Evolutionary conservation across 2,888 invertebrate genomes (phyloP).

Genomic region (Malachius bipustulatus): DNA sequence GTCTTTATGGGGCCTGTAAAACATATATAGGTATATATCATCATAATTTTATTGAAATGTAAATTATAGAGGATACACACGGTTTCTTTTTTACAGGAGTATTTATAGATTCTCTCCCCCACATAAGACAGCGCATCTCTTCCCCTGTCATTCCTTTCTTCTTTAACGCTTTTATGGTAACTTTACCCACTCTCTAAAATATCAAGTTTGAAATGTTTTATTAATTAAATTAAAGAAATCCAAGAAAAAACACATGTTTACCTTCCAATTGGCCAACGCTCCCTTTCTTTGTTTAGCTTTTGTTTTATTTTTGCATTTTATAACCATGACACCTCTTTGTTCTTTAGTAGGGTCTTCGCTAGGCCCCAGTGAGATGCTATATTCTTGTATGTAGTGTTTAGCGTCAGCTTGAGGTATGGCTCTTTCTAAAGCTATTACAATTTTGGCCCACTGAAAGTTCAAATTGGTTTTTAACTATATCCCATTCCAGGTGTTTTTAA

Average conservation of each 20-base stretch:
- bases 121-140: constrained; percentile 75
- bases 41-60: not conserved
- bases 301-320: constrained; percentile 94
- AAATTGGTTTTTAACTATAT: constrained; percentile 2
- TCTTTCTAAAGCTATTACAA: constrained; percentile 90
- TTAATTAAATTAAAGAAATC: too few relatives aligned
- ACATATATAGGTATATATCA: not conserved
- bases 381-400: constrained; percentile 84
- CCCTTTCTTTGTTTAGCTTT: constrained; percentile 92
- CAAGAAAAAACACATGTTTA: too few relatives aligned
- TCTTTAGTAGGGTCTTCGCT: constrained; percentile 72
- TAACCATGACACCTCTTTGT: constrained; percentile 92
- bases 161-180: constrained; percentile 70
- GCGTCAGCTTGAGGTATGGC: constrained; percentile 85
- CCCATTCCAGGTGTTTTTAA: too few relatives aligned
- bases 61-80: constrained; percentile 32
- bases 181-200: constrained; percentile 69
- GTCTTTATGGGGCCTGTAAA: constrained; percentile 36
- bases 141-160: constrained; percentile 78
- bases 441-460: constrained; percentile 83
- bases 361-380: constrained; percentile 84
- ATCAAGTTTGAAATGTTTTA: constrained; percentile 10
- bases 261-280: constrained; percentile 96
- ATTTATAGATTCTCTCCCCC: constrained; percentile 80
- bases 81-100: constrained; percentile 66